Evolutionary conservation across 2,888 invertebrate species (phyloP).

Genomic region (Neocrepidodera transversa): DNA sequence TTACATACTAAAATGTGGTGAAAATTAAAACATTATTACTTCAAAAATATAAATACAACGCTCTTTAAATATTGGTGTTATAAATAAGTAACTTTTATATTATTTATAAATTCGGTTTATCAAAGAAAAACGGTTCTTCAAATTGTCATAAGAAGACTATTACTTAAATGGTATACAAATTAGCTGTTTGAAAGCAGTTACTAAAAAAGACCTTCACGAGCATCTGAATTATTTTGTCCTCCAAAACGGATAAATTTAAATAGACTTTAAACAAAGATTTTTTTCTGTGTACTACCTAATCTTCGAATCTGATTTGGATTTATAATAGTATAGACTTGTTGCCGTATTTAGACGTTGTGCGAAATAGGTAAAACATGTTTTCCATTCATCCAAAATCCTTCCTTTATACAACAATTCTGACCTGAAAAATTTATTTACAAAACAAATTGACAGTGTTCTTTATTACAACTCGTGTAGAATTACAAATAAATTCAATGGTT

Average conservation of each 20-base stretch:
- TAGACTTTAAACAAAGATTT: neutral
- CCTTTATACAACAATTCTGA: constrained; percentile 15
- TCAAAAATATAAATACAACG: no score
- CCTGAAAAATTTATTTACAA: constrained; percentile 24
- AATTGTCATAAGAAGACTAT: no score
- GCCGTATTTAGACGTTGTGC: constrained; percentile 4
- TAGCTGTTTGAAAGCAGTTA: no score
- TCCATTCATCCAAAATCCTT: constrained; percentile 21
- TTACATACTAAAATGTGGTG: no score
- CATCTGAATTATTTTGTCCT: neutral
- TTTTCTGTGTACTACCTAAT: neutral
- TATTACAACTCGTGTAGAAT: constrained; percentile 27
- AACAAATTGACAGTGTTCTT: constrained; percentile 21
- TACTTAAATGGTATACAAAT: no score
- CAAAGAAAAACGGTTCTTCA: no score
- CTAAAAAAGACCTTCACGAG: no score
- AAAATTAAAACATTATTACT: no score
- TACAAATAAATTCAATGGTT: constrained; percentile 36
- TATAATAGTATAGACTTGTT: constrained; percentile 1
- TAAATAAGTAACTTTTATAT: no score
- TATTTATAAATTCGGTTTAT: no score
- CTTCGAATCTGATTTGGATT: constrained; percentile 13
- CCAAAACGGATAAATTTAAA: neutral
- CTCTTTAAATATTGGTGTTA: no score
- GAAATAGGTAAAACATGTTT: constrained; percentile 17